Base-by-base conservation (phyloP, 2,888 invertebrate species). In the Pilophorus perplexus region DNA sequence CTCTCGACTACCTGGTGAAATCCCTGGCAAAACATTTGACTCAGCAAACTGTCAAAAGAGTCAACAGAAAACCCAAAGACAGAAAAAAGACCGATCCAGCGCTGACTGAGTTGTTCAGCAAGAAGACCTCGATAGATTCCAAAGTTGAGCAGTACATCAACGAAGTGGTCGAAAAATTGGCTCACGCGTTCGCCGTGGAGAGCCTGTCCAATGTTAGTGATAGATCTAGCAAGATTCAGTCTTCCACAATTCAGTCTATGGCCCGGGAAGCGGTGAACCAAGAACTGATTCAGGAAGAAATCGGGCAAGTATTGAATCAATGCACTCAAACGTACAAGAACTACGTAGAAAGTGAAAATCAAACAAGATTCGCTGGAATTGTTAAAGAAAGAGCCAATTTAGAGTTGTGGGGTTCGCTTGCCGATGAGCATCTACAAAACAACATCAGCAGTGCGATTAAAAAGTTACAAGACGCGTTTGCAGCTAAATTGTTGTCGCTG, bases 221-320 rank as follows among this genome's bases (percentile, higher is more conserved):
- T 25, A 65, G 52, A 20, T 69, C 42, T 20, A 67, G 68, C n/a
- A 60, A 65, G 22, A 68, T 88, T 18, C 84, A 88, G 27, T 46
- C 62, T n/a, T 46, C 48, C 4, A 87, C 87, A 73, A 88, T 89
- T 3, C 88, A 87, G 84, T 84, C 85, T 38, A 81, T 85, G 67
- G 89, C 90, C 1, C 85, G 87, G 62, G 87, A 89, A 74, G 84
- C 85, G 1, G 85, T 89, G 0, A 87, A 86, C 73, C 83, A 85
- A 1, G 88, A 88, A 75, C 79, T 90, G 25, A 86, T 89, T 25
- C 87, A 88, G 74, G 85, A 87, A 0, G 89, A 89, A 78, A 87
- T 89, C 68, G 83, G 86, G 16, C 86, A 88, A 67, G 86, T 89
- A 4, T 81, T 89, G 74, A 80, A 82, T 73, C 81, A 86, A 40